Base-by-base conservation (phyloP, 2,888 invertebrate genomes). In the Apodemia duryi region DNA sequence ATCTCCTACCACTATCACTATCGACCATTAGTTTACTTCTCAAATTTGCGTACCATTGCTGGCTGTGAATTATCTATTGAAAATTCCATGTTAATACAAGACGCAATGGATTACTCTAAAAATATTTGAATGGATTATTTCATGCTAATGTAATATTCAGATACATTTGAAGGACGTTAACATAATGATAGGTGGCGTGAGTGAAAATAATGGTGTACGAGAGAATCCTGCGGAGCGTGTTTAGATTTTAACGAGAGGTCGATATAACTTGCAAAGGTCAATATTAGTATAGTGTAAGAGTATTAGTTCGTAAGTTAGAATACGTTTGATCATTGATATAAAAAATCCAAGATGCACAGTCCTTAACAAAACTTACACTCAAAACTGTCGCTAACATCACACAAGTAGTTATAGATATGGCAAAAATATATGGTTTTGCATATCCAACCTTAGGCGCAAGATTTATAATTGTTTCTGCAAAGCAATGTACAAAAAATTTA, bases 121-220 rank as follows among this genome's bases (percentile, higher is more conserved):
- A 32, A 6, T 13, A 32, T 57, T 57, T 29, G 6, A 57, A 32
- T 57, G 32, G 32, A 57, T 57, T 32, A 32, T 32, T 57, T 32
- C 57, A 57, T 13, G 32, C 57, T 32, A 29, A 32, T 13, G 57
- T 57, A 57, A 57, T 57, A 57, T 57, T 57, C 35, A 32, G 57
- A 57, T 57, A 57, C 32, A 32, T 32, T 29, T 57, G 57, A 57
- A 57, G 57, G 57, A 57, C 57, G 57, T 32, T 13, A 57, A 57
- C 57, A 32, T 57, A 32, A 57, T 57, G 57, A 57, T 57, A 57
- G 57, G 32, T 57, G 32, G 57, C 57, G 57, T 57, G 57, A 57
- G 57, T 57, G 32, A 57, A 57, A 57, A 57, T 57, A 57, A 57
- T 57, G 11, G 57, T 32, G 32, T 32, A 32, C n/a, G 57, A 57